A percentile compares a stretch with the other conserved stretches of the same genome.
Evolutionary conservation across 2,113 vertebrate genomes (phyloP).

Genomic region (Plotosus lineatus): DNA sequence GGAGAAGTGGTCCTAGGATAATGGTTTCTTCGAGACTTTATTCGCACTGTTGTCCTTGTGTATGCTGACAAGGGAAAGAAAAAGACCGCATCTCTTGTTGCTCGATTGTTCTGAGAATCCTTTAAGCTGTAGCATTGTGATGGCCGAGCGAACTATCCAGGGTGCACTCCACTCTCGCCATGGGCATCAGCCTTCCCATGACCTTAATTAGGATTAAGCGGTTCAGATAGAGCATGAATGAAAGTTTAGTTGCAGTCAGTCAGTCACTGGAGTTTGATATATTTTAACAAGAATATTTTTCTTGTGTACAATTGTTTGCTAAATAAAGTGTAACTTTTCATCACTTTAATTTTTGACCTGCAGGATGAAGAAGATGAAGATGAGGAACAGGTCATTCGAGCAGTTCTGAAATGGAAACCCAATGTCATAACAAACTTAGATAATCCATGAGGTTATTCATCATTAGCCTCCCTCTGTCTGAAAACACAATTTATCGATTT

Average conservation of each 20-base stretch:
- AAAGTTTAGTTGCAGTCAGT: no score
- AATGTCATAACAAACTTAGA: slow-evolving; percentile 68
- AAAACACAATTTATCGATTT: no score
- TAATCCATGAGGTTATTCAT: no score
- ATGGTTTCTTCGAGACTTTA: not conserved
- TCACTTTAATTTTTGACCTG: slow-evolving; percentile 13
- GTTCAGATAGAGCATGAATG: no score
- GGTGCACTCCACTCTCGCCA: no score
- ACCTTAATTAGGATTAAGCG: no score
- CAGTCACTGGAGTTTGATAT: slow-evolving; percentile 33
- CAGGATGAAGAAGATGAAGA: slow-evolving; percentile 76
- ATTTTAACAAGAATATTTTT: slow-evolving; percentile 18
- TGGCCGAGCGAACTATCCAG: no score
- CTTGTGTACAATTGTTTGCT: not conserved
- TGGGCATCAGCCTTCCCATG: no score
- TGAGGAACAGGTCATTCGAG: slow-evolving; percentile 58
- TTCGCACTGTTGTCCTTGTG: not conserved
- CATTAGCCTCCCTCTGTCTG: no score
- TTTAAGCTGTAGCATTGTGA: slow-evolving; percentile 3
- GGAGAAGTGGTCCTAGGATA: slow-evolving; percentile 35
- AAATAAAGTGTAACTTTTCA: not conserved
- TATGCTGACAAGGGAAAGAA: slow-evolving; percentile 17
- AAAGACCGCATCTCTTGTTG: not conserved
- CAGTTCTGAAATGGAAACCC: slow-evolving; percentile 77
- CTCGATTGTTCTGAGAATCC: slow-evolving; percentile 20